phyloP scores from a whole-genome alignment of 2,797 vertebrate genomes.

The Bradypodion ventrale region DNA sequence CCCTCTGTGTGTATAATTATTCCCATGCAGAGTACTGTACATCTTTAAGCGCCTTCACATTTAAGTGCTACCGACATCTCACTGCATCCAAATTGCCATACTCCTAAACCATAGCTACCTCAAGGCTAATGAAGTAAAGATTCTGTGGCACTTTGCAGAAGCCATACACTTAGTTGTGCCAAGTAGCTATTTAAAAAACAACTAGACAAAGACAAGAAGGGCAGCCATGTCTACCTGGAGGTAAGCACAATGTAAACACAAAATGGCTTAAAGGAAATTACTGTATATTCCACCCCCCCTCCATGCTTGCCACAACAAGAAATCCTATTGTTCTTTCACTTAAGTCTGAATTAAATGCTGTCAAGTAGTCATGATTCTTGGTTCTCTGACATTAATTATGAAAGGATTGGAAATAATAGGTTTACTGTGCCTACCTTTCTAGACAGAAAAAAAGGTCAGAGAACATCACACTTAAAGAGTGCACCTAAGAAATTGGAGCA shows the following conservation, averaged over 20 bases:
- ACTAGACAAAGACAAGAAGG: constrained; percentile 4
- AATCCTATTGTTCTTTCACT: constrained; percentile 4
- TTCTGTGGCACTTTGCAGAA: constrained; percentile 53
- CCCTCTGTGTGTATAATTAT: constrained; percentile 32
- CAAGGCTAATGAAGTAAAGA: constrained; percentile 46
- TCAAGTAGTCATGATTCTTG: constrained; percentile 18
- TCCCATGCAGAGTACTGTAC: constrained; percentile 7
- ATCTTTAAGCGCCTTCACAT: constrained; percentile 46
- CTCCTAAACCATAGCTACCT: constrained; percentile 46
- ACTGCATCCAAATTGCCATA: constrained; percentile 41
- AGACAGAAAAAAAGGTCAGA: constrained; percentile 17
- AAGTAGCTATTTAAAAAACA: constrained; percentile 42
- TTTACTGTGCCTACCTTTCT: constrained; percentile 9
- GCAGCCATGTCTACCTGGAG: constrained; percentile 18
- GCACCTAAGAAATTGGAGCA: neutral
- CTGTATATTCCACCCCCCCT: neutral
- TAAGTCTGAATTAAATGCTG: constrained; percentile 7
- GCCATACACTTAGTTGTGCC: constrained; percentile 37
- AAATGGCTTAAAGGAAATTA: constrained; percentile 20
- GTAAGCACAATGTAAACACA: constrained; percentile 10
- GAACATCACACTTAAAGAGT: constrained; percentile 14
- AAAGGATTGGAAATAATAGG: neutral
- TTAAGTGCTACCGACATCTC: constrained; percentile 49
- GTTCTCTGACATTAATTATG: neutral
- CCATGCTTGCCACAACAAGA: neutral